These are phyloP conservation scores for Tringa solitaria DNA, from an alignment of 2,113 vertebrate genomes.

Conservation along the genomic window DNA sequence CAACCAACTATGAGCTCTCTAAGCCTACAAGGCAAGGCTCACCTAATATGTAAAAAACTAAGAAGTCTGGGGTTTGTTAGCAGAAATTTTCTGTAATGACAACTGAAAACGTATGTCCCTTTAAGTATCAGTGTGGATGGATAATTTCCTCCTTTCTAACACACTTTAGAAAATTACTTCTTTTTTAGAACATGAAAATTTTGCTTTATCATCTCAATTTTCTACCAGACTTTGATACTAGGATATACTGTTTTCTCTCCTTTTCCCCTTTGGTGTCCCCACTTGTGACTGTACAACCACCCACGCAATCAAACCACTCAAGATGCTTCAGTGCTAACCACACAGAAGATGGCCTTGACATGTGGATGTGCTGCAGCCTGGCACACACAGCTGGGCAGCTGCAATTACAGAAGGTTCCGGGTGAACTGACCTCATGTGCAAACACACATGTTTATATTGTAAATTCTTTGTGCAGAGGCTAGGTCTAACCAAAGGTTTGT, in stretches of 20 bases:
- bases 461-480: constrained; percentile 28
- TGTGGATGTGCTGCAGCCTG: neutral
- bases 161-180: neutral
- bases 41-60: neutral
- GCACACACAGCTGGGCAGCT: constrained; percentile 14
- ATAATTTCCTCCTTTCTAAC: neutral
- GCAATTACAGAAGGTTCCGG: neutral
- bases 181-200: neutral
- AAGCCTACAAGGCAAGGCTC: neutral
- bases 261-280: neutral
- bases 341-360: constrained; percentile 21
- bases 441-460: constrained; percentile 27
- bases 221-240: neutral
- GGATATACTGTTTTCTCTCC: neutral
- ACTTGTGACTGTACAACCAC: neutral
- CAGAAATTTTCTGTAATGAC: neutral
- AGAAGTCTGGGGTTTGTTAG: neutral
- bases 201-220: neutral
- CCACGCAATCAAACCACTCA: neutral
- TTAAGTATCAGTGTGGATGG: neutral
- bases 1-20: neutral
- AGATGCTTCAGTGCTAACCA: neutral
- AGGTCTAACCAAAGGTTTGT: neutral
- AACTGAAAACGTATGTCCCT: neutral
- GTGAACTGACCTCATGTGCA: constrained; percentile 31